Conservation (phyloP, 2,113 vertebrate species). For the Gila orcuttii region DNA sequence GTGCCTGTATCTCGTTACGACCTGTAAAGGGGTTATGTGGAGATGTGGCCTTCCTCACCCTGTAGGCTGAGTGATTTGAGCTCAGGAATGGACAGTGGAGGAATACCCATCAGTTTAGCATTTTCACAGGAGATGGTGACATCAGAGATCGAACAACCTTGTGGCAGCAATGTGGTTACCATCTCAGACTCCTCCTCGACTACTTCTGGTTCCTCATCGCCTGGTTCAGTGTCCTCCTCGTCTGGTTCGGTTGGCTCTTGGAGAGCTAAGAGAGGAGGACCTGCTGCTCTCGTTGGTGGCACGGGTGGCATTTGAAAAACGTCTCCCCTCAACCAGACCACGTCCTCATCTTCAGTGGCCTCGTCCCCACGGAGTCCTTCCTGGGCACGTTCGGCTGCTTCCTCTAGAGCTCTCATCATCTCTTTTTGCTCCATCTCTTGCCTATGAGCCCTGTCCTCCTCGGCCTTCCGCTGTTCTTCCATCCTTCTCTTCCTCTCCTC, state of each 20-base stretch:
- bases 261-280: constrained; percentile 24
- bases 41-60: constrained; percentile 76
- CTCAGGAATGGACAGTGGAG: constrained; percentile 82
- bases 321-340: constrained; percentile 77
- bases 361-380: constrained; percentile 13
- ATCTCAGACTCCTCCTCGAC: constrained; percentile 46
- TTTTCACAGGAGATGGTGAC: constrained; percentile 84
- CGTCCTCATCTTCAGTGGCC: constrained; percentile 52
- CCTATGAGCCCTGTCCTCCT: constrained; percentile 59
- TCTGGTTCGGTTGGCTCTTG: constrained; percentile 50
- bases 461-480: constrained; percentile 49
- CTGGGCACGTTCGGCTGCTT: constrained; percentile 54
- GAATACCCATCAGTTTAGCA: constrained; percentile 81
- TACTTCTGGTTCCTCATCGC: constrained; percentile 10
- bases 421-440: constrained; percentile 54
- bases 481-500: constrained; percentile 46
- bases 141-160: constrained; percentile 82
- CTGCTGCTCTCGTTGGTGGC: constrained; percentile 51
- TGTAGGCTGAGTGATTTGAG: constrained; percentile 86
- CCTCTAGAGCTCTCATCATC: constrained; percentile 50
- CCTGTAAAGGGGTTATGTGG: background rate
- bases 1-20: background rate
- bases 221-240: constrained; percentile 31
- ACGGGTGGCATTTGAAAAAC: constrained; percentile 74
- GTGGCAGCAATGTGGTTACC: constrained; percentile 75